Percentiles rank a stretch among this genome's conserved stretches.
These are phyloP conservation scores for Grammomys dolichurus DNA, from an alignment of 2,113 vertebrate genomes.

Conservation along the genomic window DNA sequence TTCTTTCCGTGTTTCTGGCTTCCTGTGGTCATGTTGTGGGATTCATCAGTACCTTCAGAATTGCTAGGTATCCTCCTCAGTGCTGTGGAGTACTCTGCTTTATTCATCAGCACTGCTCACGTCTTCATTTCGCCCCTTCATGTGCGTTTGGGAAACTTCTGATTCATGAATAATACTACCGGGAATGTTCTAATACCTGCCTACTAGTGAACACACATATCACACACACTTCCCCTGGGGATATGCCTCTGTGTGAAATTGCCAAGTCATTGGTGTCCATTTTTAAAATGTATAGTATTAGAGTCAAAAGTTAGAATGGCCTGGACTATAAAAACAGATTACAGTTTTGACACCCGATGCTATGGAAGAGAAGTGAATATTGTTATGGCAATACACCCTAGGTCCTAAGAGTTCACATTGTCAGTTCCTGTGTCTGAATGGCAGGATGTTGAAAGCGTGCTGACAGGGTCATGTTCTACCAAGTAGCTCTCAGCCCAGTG, in stretches of 20 bases:
- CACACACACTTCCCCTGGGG: neutral
- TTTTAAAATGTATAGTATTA: slow-evolving; percentile 1
- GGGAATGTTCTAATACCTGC: neutral
- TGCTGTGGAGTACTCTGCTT: neutral
- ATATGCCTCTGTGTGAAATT: neutral
- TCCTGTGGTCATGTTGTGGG: neutral
- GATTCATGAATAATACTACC: neutral
- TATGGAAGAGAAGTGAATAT: slow-evolving; percentile 33
- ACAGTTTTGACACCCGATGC: slow-evolving; percentile 62
- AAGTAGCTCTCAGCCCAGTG: slow-evolving; percentile 64
- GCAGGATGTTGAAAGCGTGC: slow-evolving; percentile 42
- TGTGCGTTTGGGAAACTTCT: neutral
- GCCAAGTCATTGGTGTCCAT: neutral
- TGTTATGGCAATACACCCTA: slow-evolving; percentile 36
- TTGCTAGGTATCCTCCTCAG: neutral
- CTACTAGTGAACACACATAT: neutral
- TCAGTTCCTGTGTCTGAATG: slow-evolving; percentile 36
- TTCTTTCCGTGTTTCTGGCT: neutral
- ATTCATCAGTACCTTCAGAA: neutral
- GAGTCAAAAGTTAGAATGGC: slow-evolving; percentile 28
- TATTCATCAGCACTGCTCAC: neutral
- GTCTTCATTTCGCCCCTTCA: neutral
- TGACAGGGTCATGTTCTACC: slow-evolving; percentile 67
- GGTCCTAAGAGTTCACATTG: slow-evolving; percentile 7
- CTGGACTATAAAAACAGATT: slow-evolving; percentile 58